Evolutionary conservation across 2,797 vertebrate genomes (phyloP).

Genomic region (Cryptoprocta ferox): DNA sequence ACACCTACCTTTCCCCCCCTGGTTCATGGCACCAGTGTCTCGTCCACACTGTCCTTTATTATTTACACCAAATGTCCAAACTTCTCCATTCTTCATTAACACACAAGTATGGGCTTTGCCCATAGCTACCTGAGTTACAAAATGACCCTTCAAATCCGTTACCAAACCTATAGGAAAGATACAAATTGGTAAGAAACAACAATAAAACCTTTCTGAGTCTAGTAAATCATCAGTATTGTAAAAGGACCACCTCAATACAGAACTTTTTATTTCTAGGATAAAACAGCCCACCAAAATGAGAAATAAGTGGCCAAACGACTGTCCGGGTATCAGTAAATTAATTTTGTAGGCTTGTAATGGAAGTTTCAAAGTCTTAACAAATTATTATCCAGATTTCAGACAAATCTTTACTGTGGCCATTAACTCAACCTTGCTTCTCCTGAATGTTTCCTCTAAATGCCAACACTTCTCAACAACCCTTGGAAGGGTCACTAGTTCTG

Average conservation of each 20-base stretch:
- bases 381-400: neutral
- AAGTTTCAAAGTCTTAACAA: slow-evolving; percentile 27
- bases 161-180: slow-evolving; percentile 92
- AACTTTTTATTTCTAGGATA: slow-evolving; percentile 34
- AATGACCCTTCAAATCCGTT: slow-evolving; percentile 97
- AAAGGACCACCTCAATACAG: neutral
- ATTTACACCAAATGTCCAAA: slow-evolving; percentile 99
- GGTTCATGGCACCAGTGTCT: slow-evolving; percentile 97
- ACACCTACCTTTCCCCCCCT: slow-evolving; percentile 95
- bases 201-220: neutral
- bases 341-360: neutral
- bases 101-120: slow-evolving; percentile 99
- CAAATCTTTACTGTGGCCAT: neutral
- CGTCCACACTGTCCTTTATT: slow-evolving; percentile 99
- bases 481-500: neutral
- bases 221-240: neutral
- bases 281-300: slow-evolving; percentile 19
- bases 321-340: neutral
- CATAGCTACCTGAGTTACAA: slow-evolving; percentile 99
- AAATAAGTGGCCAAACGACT: neutral
- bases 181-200: slow-evolving; percentile 55
- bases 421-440: neutral
- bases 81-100: slow-evolving; percentile 96
- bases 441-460: neutral
- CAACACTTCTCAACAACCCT: neutral